Conservation (phyloP, 2,113 vertebrate species). For the Lanius collurio region DNA sequence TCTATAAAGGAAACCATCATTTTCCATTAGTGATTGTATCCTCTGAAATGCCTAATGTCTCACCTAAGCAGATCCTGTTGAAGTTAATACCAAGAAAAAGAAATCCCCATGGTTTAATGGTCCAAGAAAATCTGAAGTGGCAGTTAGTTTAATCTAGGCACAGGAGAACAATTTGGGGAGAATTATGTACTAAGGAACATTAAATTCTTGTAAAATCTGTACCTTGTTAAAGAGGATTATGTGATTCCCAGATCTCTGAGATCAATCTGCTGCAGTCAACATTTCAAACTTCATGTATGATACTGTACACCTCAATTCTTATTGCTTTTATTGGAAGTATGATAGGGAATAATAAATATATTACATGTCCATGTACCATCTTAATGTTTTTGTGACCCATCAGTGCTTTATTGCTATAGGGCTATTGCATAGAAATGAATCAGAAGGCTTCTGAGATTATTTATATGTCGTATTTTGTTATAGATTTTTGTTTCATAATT, state of each 20-base stretch:
- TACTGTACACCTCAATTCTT: neutral
- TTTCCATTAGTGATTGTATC: neutral
- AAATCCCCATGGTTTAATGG: neutral
- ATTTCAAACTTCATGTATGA: neutral
- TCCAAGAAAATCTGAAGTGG: neutral
- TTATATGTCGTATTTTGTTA: neutral
- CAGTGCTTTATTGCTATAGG: neutral
- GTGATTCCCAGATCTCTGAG: neutral
- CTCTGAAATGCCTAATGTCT: neutral
- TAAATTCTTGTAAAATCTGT: neutral
- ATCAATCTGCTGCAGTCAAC: neutral
- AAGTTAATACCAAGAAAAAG: neutral
- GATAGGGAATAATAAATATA: neutral
- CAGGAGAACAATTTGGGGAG: neutral
- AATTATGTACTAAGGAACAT: neutral
- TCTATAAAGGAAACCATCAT: neutral
- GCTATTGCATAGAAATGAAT: neutral
- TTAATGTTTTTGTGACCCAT: neutral
- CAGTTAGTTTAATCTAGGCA: neutral
- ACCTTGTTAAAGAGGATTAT: neutral
- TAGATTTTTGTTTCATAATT: neutral
- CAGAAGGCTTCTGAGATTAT: neutral
- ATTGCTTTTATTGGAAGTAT: neutral
- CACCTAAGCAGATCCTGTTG: neutral
- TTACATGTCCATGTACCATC: neutral